phyloP scores from a whole-genome alignment of 2,888 invertebrate species.

The Tachina lurida region DNA sequence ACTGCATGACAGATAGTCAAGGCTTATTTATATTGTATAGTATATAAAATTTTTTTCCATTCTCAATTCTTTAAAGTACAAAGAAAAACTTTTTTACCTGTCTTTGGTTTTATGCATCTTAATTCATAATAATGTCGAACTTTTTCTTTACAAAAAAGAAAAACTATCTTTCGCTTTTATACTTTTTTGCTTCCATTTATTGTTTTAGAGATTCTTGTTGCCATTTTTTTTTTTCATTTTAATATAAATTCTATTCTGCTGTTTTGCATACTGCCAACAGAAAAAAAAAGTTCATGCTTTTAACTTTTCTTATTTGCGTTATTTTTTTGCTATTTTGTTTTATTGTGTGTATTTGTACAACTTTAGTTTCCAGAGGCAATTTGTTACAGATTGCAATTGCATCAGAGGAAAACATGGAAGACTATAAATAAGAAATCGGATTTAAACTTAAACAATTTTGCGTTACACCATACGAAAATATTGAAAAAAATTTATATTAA shows the following conservation, averaged over 20 bases:
- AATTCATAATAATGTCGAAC: slow-evolving; percentile 57
- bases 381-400: slow-evolving; percentile 50
- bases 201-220: slow-evolving; percentile 42
- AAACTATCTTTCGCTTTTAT: not conserved
- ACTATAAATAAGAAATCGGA: slow-evolving; percentile 26
- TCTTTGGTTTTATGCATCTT: slow-evolving; percentile 31
- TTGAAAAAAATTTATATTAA: not conserved
- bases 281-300: slow-evolving; percentile 40
- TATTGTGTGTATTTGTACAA: slow-evolving; percentile 34
- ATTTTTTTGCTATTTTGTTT: slow-evolving; percentile 4
- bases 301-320: slow-evolving; percentile 28
- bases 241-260: slow-evolving; percentile 32
- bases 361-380: slow-evolving; percentile 49
- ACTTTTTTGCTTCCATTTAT: slow-evolving; percentile 20
- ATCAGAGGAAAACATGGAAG: slow-evolving; percentile 23
- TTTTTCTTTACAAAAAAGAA: slow-evolving; percentile 12
- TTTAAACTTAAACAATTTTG: slow-evolving; percentile 14
- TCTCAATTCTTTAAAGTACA: slow-evolving; percentile 13
- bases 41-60: not conserved
- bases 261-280: slow-evolving; percentile 36
- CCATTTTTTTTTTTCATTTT: slow-evolving; percentile 3
- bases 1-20: slow-evolving; percentile 29
- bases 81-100: slow-evolving; percentile 15
- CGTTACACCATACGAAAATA: not conserved
- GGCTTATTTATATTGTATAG: not conserved